Percentiles rank a stretch among this genome's conserved stretches.
These are phyloP conservation scores for Patella ulyssiponensis DNA, from an alignment of 2,888 invertebrate species.

Conservation along the genomic window DNA sequence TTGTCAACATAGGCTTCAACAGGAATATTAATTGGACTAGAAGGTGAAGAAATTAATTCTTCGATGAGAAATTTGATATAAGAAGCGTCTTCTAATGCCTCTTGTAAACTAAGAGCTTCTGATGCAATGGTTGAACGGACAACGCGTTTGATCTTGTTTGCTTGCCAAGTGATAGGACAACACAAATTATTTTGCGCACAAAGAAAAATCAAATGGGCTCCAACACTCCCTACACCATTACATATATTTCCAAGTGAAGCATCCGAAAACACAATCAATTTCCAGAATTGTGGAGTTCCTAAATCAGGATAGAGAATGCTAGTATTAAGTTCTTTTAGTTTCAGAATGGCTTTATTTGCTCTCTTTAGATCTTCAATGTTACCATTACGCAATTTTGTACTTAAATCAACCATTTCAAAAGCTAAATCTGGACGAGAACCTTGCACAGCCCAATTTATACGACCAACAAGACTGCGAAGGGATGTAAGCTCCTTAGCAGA, in stretches of 20 bases:
- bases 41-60: neutral
- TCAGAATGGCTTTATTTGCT: conserved; percentile 20
- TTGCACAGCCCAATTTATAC: conserved; percentile 37
- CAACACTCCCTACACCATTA: neutral
- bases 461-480: conserved; percentile 26
- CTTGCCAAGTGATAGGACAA: neutral
- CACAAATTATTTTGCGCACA: neutral
- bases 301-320: too few relatives aligned
- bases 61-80: neutral
- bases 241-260: neutral
- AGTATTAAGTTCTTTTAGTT: too few relatives aligned
- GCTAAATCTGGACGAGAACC: conserved; percentile 31
- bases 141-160: neutral
- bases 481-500: conserved; percentile 16
- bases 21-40: neutral
- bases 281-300: neutral
- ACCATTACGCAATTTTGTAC: conserved; percentile 32
- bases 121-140: neutral
- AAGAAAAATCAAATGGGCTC: neutral
- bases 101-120: too few relatives aligned
- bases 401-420: conserved; percentile 33
- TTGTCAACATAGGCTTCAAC: neutral
- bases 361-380: conserved; percentile 22
- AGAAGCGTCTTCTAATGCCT: neutral
- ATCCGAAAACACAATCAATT: too few relatives aligned